phyloP scores from a whole-genome alignment of 1,140 invertebrate species.

The Periplaneta americana region DNA sequence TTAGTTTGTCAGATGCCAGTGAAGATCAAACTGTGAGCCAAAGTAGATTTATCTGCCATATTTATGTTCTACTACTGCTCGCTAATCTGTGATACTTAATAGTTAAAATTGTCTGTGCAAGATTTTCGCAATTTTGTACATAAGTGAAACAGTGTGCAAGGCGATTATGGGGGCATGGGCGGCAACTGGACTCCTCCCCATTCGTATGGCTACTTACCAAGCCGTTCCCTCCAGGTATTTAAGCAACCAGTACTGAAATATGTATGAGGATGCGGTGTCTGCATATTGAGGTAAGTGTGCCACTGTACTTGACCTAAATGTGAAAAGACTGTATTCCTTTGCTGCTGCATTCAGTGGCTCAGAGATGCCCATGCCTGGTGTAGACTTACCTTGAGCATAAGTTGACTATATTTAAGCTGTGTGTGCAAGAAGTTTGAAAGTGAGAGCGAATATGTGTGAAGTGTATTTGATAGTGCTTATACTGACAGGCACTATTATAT shows the following conservation, averaged over 20 bases:
- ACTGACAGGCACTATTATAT: not conserved
- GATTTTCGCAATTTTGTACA: not conserved
- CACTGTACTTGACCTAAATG: too few relatives aligned
- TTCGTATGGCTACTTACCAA: too few relatives aligned
- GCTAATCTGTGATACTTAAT: conserved; percentile 20
- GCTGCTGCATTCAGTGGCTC: too few relatives aligned
- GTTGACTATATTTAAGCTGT: too few relatives aligned
- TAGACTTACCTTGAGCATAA: too few relatives aligned
- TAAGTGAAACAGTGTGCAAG: not conserved
- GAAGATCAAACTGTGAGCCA: not conserved
- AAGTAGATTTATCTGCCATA: conserved; percentile 3
- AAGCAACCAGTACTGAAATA: too few relatives aligned
- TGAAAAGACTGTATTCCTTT: not conserved
- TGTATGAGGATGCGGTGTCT: too few relatives aligned
- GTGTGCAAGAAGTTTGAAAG: not conserved
- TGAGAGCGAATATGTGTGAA: not conserved
- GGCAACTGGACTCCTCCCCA: too few relatives aligned
- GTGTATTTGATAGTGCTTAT: not conserved
- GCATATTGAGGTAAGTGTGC: too few relatives aligned
- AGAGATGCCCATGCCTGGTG: too few relatives aligned
- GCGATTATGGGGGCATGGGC: too few relatives aligned
- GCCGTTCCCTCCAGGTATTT: too few relatives aligned
- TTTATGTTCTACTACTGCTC: conserved; percentile 1
- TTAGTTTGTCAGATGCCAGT: not conserved
- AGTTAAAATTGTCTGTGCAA: conserved; percentile 10